Percentiles rank a stretch among this genome's conserved stretches.
Conservation (phyloP, 2,888 invertebrate species). For the Pseudococcus longispinus region DNA sequence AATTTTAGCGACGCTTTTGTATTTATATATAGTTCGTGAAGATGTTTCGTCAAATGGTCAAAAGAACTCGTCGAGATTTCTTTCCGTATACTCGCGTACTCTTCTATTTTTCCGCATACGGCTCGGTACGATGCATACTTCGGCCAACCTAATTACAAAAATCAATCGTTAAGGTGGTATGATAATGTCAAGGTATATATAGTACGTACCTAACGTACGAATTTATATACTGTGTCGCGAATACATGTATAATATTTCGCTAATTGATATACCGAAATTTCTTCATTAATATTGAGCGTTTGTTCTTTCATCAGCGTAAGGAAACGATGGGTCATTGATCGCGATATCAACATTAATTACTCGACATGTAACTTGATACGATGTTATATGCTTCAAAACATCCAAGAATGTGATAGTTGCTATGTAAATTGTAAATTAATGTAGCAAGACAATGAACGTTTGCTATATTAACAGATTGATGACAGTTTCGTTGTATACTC, state of each 20-base stretch:
- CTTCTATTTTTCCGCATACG: not conserved
- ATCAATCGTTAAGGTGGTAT: not conserved
- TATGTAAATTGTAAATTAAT: slow-evolving; percentile 29
- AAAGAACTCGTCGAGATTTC: not conserved
- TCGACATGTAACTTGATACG: not conserved
- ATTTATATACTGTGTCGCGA: not conserved
- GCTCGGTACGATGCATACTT: not conserved
- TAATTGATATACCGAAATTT: slow-evolving; percentile 24
- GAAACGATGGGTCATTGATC: slow-evolving; percentile 36
- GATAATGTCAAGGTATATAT: not conserved
- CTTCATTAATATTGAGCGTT: slow-evolving; percentile 12
- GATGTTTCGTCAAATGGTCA: not conserved
- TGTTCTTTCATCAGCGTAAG: not conserved
- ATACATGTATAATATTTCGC: not conserved
- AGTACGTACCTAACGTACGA: not conserved
- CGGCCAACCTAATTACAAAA: slow-evolving; percentile 1
- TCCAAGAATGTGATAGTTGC: slow-evolving; percentile 1
- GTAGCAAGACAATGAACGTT: not conserved
- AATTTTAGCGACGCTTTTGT: slow-evolving; percentile 25
- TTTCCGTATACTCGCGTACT: not conserved
- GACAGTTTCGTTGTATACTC: not conserved
- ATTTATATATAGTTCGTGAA: not conserved
- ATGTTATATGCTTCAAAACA: not conserved
- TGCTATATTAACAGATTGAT: not conserved
- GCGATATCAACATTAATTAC: slow-evolving; percentile 38